Percentiles rank a stretch among this genome's conserved stretches.
These are phyloP conservation scores for Eupeodes luniger DNA, from an alignment of 2,888 invertebrate genomes.

Conservation along the genomic window DNA sequence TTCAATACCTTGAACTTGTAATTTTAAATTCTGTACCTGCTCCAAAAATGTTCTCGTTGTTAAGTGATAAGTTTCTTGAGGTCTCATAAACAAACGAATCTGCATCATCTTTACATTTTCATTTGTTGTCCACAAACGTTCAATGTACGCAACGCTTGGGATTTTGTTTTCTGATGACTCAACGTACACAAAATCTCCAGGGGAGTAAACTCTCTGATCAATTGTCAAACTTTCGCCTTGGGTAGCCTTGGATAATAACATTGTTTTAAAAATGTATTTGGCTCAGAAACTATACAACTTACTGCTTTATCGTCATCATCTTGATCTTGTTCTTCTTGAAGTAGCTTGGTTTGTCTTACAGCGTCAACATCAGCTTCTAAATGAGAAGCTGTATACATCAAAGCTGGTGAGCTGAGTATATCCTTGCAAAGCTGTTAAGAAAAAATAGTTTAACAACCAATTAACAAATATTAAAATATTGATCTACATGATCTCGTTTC, in stretches of 20 bases:
- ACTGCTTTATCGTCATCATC: constrained; percentile 87
- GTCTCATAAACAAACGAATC: constrained; percentile 95
- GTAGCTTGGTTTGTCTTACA: constrained; percentile 90
- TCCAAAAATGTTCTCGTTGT: constrained; percentile 97
- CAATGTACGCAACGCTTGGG: constrained; percentile 93
- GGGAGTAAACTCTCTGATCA: constrained; percentile 90
- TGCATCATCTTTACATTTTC: constrained; percentile 94
- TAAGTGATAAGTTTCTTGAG: constrained; percentile 98
- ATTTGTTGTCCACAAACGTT: constrained; percentile 94
- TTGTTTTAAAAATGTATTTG: neutral
- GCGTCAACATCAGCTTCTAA: constrained; percentile 90
- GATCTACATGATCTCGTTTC: constrained; percentile 86
- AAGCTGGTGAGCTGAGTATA: constrained; percentile 93
- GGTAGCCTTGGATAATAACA: constrained; percentile 77
- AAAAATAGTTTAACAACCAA: neutral
- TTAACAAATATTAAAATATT: neutral
- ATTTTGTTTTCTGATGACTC: constrained; percentile 86
- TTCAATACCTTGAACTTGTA: neutral
- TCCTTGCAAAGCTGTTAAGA: constrained; percentile 88
- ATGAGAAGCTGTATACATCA: constrained; percentile 91
- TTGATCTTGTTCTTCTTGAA: constrained; percentile 92
- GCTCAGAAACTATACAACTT: constrained; percentile 11
- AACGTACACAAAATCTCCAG: constrained; percentile 97
- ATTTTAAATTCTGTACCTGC: constrained; percentile 84
- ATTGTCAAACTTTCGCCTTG: constrained; percentile 88